A percentile compares a stretch with the other conserved stretches of the same genome.
phyloP scores from a whole-genome alignment of 2,888 invertebrate species.

The Protodeltote pygarga region DNA sequence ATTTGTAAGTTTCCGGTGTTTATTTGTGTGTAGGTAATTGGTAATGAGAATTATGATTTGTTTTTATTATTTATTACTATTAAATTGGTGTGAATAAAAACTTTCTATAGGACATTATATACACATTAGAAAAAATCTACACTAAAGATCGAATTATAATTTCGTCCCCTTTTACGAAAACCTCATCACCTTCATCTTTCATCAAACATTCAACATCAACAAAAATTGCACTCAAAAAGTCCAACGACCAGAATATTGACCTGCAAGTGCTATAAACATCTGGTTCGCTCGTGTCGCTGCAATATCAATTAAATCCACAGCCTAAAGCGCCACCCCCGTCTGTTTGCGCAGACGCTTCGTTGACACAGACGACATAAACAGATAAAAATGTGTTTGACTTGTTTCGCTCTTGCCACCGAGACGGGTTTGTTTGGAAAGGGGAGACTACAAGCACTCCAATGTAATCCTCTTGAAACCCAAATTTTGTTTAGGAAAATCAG shows the following conservation, averaged over 20 bases:
- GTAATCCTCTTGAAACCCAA: conserved; percentile 47
- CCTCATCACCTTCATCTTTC: no score
- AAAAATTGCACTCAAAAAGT: conserved; percentile 8
- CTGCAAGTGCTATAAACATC: conserved; percentile 60
- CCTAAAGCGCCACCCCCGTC: conserved; percentile 70
- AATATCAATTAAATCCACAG: conserved; percentile 77
- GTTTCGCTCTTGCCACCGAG: conserved; percentile 75
- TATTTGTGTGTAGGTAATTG: conserved; percentile 14
- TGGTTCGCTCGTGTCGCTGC: conserved; percentile 58
- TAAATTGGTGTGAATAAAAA: neutral
- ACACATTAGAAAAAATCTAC: no score
- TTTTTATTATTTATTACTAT: neutral
- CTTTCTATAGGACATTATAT: no score
- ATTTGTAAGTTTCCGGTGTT: conserved; percentile 22
- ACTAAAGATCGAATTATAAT: no score
- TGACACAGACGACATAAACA: conserved; percentile 72
- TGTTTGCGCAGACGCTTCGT: conserved; percentile 75
- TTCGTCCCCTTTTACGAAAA: no score
- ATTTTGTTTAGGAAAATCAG: conserved; percentile 16
- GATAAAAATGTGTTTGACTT: conserved; percentile 83
- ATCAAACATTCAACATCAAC: no score
- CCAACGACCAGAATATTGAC: conserved; percentile 18
- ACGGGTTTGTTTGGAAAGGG: conserved; percentile 61
- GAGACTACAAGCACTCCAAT: conserved; percentile 51
- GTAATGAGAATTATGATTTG: conserved; percentile 7